Conservation (phyloP, 2,113 vertebrate species). For the Corvus hawaiiensis region DNA sequence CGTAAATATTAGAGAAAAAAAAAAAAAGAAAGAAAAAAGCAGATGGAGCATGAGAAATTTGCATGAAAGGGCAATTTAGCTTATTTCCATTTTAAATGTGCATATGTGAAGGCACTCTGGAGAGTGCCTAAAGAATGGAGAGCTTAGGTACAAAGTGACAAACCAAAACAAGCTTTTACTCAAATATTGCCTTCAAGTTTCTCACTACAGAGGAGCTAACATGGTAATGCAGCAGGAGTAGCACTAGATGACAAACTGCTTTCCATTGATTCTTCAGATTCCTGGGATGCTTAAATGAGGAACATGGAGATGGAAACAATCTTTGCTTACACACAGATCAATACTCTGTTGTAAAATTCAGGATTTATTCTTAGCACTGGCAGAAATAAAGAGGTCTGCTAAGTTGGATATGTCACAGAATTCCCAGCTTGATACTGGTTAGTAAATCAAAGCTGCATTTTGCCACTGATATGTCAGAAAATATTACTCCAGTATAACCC, state of each 20-base stretch:
- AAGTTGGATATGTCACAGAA: not conserved
- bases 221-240: not conserved
- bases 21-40: not conserved
- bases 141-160: not conserved
- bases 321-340: constrained; percentile 10
- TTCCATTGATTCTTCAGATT: not conserved
- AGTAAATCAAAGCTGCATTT: constrained; percentile 8
- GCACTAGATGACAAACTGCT: not conserved
- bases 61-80: not conserved
- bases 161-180: not conserved
- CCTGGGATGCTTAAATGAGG: not conserved
- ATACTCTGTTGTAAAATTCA: not conserved
- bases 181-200: not conserved
- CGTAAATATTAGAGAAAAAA: not conserved
- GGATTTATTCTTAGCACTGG: not conserved
- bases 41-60: not conserved
- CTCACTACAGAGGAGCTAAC: not conserved
- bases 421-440: not conserved
- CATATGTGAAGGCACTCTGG: not conserved
- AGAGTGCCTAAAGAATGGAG: not conserved
- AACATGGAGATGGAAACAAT: not conserved
- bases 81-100: not conserved
- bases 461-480: not conserved
- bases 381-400: not conserved
- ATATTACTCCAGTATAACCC: not conserved